A percentile compares a stretch with the other conserved stretches of the same genome.
phyloP scores from a whole-genome alignment of 2,888 invertebrate genomes.

The Megamerina dolium region DNA sequence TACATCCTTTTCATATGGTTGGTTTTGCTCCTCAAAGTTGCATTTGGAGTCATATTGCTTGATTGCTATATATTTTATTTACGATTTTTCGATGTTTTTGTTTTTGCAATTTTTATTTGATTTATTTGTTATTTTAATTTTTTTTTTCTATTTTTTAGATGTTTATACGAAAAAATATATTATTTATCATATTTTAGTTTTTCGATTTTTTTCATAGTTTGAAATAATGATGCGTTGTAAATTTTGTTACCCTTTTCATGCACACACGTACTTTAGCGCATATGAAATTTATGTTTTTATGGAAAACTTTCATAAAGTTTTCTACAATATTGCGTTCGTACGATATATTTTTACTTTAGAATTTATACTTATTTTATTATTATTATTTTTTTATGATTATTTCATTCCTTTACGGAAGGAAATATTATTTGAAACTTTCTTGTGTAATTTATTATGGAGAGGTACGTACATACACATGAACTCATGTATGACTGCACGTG shows the following conservation, averaged over 20 bases:
- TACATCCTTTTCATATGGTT: too few relatives aligned
- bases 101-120: neutral
- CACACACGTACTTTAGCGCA: conserved; percentile 2
- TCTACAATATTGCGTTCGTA: neutral
- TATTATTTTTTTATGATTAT: neutral
- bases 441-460: conserved; percentile 12
- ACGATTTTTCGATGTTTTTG: neutral
- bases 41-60: neutral
- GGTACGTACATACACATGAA: neutral
- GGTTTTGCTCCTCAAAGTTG: too few relatives aligned
- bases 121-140: neutral
- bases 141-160: neutral
- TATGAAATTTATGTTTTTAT: conserved; percentile 12
- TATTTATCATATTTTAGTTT: too few relatives aligned
- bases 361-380: conserved; percentile 5
- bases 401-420: too few relatives aligned
- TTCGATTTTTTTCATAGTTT: too few relatives aligned
- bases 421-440: conserved; percentile 9
- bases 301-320: conserved; percentile 2
- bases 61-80: neutral
- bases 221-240: too few relatives aligned
- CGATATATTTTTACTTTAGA: neutral
- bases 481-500: neutral
- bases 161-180: too few relatives aligned
- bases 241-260: neutral